These are phyloP conservation scores for Copidosoma floridanum DNA, from an alignment of 1,140 invertebrate species.

Conservation along the genomic window DNA sequence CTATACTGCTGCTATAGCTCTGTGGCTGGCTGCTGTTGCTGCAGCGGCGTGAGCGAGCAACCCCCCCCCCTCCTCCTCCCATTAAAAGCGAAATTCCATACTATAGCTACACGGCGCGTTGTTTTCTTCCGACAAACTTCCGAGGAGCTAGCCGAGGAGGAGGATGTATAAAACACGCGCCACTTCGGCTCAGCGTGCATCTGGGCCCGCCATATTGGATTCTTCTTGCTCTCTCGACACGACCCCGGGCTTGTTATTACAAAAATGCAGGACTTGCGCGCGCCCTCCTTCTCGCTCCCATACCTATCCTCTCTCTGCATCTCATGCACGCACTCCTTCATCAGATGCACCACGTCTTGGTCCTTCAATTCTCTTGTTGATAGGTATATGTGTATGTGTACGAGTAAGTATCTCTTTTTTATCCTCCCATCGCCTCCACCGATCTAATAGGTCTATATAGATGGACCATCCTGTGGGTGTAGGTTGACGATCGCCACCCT, in stretches of 20 bases:
- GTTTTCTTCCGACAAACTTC: slow-evolving; percentile 40
- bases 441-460: too few species aligned
- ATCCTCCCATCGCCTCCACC: too few species aligned
- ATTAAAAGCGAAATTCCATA: slow-evolving; percentile 57
- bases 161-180: slow-evolving; percentile 35
- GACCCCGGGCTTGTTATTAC: slow-evolving; percentile 54
- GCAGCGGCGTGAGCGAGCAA: slow-evolving; percentile 43
- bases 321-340: too few species aligned
- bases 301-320: too few species aligned
- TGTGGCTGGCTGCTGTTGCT: too few species aligned
- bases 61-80: too few species aligned
- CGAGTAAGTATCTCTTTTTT: neutral
- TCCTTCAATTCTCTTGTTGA: neutral
- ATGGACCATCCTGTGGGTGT: too few species aligned
- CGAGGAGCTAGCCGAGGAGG: slow-evolving; percentile 31
- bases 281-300: neutral
- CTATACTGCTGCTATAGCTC: too few species aligned
- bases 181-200: slow-evolving; percentile 1
- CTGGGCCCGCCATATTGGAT: slow-evolving; percentile 52
- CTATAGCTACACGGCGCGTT: slow-evolving; percentile 48
- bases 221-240: too few species aligned
- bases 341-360: too few species aligned
- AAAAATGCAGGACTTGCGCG: slow-evolving; percentile 45
- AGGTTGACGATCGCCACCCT: too few species aligned
- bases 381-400: neutral